Evolutionary conservation across 2,113 vertebrate species (phyloP).

Genomic region (Apodemus sylvaticus): DNA sequence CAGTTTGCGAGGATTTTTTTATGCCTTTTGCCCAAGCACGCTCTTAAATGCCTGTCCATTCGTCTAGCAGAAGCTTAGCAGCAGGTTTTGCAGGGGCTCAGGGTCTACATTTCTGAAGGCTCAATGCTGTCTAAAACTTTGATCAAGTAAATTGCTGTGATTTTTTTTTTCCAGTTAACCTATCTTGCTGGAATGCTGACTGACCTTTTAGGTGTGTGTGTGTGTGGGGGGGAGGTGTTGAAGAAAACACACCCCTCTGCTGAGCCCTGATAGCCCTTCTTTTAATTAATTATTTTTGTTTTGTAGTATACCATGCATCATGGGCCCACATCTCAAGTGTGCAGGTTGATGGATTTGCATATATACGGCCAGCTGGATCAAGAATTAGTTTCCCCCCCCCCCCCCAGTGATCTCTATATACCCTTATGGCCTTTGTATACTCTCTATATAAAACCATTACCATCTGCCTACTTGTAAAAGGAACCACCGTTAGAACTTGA

Average conservation of each 20-base stretch:
- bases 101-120: background rate
- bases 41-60: background rate
- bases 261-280: background rate
- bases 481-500: background rate
- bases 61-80: background rate
- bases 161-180: background rate
- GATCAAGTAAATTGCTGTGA: background rate
- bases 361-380: background rate
- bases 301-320: background rate
- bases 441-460: background rate
- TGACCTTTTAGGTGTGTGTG: background rate
- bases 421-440: no score
- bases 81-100: background rate
- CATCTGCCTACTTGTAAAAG: background rate
- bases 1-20: background rate
- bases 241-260: background rate
- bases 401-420: background rate
- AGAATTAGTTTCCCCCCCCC: background rate
- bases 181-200: background rate
- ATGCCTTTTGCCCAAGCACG: background rate
- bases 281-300: background rate
- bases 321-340: background rate
- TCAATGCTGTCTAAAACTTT: background rate
- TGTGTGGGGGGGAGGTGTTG: background rate
- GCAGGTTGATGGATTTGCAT: background rate